Conservation (phyloP, 1,140 invertebrate species). For the Drosophila ficusphila region DNA sequence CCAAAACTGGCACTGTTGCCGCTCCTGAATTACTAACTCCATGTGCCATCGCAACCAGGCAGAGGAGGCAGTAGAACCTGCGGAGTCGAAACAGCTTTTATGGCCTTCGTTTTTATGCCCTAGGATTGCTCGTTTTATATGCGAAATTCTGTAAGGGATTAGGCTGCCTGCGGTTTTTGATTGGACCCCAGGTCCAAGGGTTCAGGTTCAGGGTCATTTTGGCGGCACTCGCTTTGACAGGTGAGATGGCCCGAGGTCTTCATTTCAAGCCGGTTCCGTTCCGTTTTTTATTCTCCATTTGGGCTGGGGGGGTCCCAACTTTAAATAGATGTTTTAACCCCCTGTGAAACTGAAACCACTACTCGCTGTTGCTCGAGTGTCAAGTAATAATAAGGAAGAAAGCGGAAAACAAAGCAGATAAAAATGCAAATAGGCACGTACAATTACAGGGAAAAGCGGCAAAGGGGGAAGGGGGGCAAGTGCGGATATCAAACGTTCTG, state of each 20-base stretch:
- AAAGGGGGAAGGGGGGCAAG: neutral
- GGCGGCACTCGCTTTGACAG: constrained; percentile 40
- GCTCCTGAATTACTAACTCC: constrained; percentile 6
- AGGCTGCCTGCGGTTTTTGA: constrained; percentile 44
- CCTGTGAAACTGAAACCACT: constrained; percentile 34
- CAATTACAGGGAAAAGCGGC: constrained; percentile 29
- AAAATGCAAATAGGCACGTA: constrained; percentile 79
- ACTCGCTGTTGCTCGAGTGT: constrained; percentile 24
- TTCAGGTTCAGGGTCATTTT: constrained; percentile 65
- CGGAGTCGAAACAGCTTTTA: constrained; percentile 58
- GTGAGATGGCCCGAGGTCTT: constrained; percentile 32
- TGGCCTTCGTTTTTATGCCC: constrained; percentile 56
- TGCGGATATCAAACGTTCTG: constrained; percentile 17
- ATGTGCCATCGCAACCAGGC: constrained; percentile 48
- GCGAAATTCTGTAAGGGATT: constrained; percentile 72
- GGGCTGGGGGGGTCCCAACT: constrained; percentile 5
- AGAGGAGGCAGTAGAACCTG: constrained; percentile 64
- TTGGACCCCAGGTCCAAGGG: constrained; percentile 20
- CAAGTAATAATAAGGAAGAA: constrained; percentile 65
- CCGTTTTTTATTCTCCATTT: neutral
- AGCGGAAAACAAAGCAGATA: constrained; percentile 67
- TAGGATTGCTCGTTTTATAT: constrained; percentile 49
- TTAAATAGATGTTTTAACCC: constrained; percentile 33
- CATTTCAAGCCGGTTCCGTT: constrained; percentile 15
- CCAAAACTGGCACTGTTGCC: constrained; percentile 3